Conservation (phyloP, 92 coral and sea anemone species). For the Epizoanthus ramosus region DNA sequence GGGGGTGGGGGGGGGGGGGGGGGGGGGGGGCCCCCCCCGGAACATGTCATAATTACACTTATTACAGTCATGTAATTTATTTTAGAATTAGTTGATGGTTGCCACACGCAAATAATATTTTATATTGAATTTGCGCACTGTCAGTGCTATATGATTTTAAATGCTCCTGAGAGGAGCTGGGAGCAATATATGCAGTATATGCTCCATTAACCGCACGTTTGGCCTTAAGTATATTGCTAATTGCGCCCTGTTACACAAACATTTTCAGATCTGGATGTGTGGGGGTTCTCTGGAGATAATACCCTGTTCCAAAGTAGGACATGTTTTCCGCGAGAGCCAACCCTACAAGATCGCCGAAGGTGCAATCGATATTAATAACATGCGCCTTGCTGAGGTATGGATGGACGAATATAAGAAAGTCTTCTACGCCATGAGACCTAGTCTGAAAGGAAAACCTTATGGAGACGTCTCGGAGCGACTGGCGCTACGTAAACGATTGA, state of each 20-base stretch:
- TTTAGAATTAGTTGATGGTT: too few species aligned
- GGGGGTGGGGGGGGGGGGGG: too few species aligned
- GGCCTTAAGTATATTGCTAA: neutral
- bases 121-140: too few species aligned
- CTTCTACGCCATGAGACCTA: slow-evolving; percentile 89
- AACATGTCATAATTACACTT: too few species aligned
- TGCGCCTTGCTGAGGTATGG: slow-evolving; percentile 97
- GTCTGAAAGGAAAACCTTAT: slow-evolving; percentile 63
- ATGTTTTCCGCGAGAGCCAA: slow-evolving; percentile 97
- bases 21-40: neutral
- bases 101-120: too few species aligned
- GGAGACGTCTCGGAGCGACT: slow-evolving; percentile 83
- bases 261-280: slow-evolving; percentile 95
- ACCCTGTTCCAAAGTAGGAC: slow-evolving; percentile 99
- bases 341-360: slow-evolving; percentile 94
- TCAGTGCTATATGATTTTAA: too few species aligned
- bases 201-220: too few species aligned
- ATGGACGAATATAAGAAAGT: slow-evolving; percentile 92
- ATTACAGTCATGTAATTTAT: too few species aligned
- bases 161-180: too few species aligned
- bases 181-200: too few species aligned
- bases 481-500: slow-evolving; percentile 68
- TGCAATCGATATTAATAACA: slow-evolving; percentile 87
- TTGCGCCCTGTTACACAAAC: neutral
- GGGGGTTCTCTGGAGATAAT: slow-evolving; percentile 96